Base-by-base conservation (phyloP, 37 sponge, comb jelly and placozoan genomes). In the Cliona cf. orientalis region DNA sequence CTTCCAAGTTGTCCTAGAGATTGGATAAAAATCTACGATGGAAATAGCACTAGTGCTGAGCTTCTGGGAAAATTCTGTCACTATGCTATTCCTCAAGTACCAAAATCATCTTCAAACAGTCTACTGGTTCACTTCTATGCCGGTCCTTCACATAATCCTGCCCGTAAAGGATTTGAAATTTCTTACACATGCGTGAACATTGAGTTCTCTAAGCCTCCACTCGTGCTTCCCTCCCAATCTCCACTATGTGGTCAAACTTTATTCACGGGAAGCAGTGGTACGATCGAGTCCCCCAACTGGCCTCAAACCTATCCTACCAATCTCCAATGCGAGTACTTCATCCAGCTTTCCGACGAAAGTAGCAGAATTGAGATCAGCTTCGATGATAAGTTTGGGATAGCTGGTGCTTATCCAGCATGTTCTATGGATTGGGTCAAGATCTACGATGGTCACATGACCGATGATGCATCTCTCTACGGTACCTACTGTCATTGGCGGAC, bases 1-100 rank as follows among this genome's bases (percentile, higher is more conserved):
- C 22, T 57, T 19, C 71, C 81, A 11, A 23, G 22, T 21, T 80
- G 81, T 62, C 35, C 40, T 6, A 58, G 34, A 58, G 81, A 69
- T 43, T 45, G 39, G 26, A 23, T 80, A 26, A 57, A 69, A 62
- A 25, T 80, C 17, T 57, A 25, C 32, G 63, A 63, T 65, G 41
- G 43, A 40, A 5, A 33, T 21, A 60, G 58, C 58, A 2, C 25
- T 5, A 53, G 21, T 40, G 42, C 3, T 35, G 19, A 35, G 7
- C n/a, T 29, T 29, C 21, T 36, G 32, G 46, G 57, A 6, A 31
- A 5, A 46, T 79, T 65, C 56, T 65, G 69, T 44, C 6, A 46
- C 44, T 32, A 17, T 23, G n/a, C 35, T 45, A 42, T 0, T 2
- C 19, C 71, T 11, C 64, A 44, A 17, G 38, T 46, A 25, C 26